These are phyloP conservation scores for Mythimna ferrago DNA, from an alignment of 2,888 invertebrate genomes.

Conservation along the genomic window DNA sequence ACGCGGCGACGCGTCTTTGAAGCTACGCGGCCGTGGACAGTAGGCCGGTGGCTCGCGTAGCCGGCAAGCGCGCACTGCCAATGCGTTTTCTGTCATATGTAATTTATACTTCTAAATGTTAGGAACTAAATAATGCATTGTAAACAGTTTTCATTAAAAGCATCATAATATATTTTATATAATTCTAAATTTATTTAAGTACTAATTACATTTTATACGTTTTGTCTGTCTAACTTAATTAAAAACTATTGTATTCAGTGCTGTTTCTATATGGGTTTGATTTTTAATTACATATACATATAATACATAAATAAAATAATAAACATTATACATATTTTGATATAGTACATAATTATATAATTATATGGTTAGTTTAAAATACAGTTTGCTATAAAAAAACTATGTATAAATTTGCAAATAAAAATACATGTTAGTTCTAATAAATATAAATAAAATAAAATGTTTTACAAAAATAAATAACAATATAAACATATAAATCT, in stretches of 20 bases:
- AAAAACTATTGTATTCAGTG: constrained; percentile 37
- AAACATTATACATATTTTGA: constrained; percentile 7
- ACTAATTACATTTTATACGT: constrained; percentile 34
- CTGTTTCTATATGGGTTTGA: constrained; percentile 36
- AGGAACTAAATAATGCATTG: background rate
- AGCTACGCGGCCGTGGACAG: too few relatives aligned
- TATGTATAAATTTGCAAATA: background rate
- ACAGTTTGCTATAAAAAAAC: background rate
- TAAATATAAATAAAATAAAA: constrained; percentile 26
- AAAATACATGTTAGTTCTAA: constrained; percentile 2
- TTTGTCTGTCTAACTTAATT: constrained; percentile 19
- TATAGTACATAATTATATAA: constrained; percentile 19
- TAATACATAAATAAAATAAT: constrained; percentile 16
- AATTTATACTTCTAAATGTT: constrained; percentile 7
- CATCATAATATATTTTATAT: constrained; percentile 8
- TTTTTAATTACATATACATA: constrained; percentile 58
- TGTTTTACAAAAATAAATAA: constrained; percentile 19
- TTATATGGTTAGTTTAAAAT: background rate
- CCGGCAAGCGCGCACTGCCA: background rate
- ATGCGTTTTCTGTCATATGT: background rate
- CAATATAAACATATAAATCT: background rate
- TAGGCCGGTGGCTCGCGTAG: too few relatives aligned
- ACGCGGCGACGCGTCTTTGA: too few relatives aligned
- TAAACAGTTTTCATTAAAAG: constrained; percentile 14
- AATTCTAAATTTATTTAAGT: constrained; percentile 20